These are phyloP conservation scores for Antechinus flavipes DNA, from an alignment of 2,113 vertebrate species.

Conservation along the genomic window DNA sequence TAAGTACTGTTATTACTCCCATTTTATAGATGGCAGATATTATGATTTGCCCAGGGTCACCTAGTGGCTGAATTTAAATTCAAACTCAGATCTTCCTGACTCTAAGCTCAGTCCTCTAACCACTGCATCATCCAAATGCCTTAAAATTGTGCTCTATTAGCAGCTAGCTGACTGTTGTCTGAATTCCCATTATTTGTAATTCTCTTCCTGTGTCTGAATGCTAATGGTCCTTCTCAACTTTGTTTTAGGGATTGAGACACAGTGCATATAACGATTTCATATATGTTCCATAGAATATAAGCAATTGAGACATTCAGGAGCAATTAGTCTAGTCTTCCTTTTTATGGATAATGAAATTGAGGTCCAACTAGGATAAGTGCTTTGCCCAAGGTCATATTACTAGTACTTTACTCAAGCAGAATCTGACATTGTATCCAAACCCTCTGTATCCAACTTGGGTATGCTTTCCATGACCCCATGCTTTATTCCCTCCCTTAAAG, in stretches of 20 bases:
- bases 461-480: neutral
- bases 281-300: neutral
- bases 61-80: neutral
- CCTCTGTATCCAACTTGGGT: neutral
- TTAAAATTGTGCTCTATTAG: neutral
- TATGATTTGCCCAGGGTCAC: neutral
- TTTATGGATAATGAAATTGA: neutral
- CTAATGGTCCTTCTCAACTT: neutral
- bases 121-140: neutral
- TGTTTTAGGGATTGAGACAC: neutral
- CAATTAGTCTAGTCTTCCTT: neutral
- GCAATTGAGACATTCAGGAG: neutral
- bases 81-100: neutral
- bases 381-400: neutral
- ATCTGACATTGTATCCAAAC: neutral
- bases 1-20: neutral
- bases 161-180: neutral
- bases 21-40: neutral
- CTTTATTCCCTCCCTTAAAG: neutral
- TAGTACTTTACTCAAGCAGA: neutral
- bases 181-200: neutral
- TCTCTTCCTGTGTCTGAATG: neutral
- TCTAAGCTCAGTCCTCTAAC: neutral
- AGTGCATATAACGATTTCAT: neutral
- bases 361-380: neutral